Evolutionary conservation across 2,113 vertebrate species (phyloP).

Genomic region (Channa argus): DNA sequence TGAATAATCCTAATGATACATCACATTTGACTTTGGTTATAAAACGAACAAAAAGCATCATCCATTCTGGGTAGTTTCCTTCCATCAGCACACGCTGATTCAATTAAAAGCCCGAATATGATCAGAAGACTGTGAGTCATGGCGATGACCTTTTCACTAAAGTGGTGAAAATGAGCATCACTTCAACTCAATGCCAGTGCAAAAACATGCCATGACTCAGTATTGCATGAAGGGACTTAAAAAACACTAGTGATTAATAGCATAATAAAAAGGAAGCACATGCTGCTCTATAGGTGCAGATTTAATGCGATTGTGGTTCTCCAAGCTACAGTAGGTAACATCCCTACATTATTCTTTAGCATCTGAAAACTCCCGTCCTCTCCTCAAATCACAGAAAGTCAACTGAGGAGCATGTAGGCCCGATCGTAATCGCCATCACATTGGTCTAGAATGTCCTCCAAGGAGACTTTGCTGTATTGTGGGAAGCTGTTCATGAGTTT

Average conservation of each 20-base stretch:
- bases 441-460: slow-evolving; percentile 76
- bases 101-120: slow-evolving; percentile 57
- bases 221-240: slow-evolving; percentile 43
- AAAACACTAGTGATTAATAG: slow-evolving; percentile 45
- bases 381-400: background rate
- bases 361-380: too few relatives aligned
- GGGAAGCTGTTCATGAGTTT: slow-evolving; percentile 70
- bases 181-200: slow-evolving; percentile 32
- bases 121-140: slow-evolving; percentile 65
- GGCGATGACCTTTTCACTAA: slow-evolving; percentile 48
- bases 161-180: slow-evolving; percentile 51
- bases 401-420: slow-evolving; percentile 64
- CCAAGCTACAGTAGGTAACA: background rate
- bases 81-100: slow-evolving; percentile 55
- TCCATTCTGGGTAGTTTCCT: slow-evolving; percentile 18
- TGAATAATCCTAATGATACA: slow-evolving; percentile 10
- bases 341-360: background rate
- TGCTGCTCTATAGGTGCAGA: background rate
- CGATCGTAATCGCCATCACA: slow-evolving; percentile 68
- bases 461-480: slow-evolving; percentile 40
- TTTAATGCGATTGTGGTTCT: background rate
- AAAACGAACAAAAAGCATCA: slow-evolving; percentile 47
- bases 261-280: slow-evolving; percentile 30
- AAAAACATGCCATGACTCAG: slow-evolving; percentile 57
- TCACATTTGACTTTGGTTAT: slow-evolving; percentile 44